Conservation (phyloP, 1,140 invertebrate genomes). For the Phthorimaea operculella region DNA sequence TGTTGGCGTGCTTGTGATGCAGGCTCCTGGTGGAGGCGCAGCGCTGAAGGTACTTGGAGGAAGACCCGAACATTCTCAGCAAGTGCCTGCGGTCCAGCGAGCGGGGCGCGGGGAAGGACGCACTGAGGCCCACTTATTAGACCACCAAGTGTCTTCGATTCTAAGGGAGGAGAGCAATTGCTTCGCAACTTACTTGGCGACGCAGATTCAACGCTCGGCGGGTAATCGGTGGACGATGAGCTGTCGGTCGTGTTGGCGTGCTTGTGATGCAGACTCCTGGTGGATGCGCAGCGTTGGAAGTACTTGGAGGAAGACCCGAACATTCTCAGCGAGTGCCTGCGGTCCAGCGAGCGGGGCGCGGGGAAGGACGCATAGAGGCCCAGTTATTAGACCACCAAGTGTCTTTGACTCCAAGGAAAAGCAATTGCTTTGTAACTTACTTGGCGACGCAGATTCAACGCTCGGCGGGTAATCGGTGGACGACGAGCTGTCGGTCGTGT, state of each 20-base stretch:
- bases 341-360: constrained; percentile 71
- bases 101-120: constrained; percentile 72
- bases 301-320: too few species aligned
- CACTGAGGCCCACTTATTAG: too few species aligned
- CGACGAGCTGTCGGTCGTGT: constrained; percentile 63
- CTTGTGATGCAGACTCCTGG: constrained; percentile 57
- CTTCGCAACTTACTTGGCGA: too few species aligned
- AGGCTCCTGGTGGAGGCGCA: constrained; percentile 59
- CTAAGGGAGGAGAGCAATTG: too few species aligned
- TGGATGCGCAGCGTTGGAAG: constrained; percentile 70
- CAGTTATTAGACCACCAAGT: too few species aligned
- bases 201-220: constrained; percentile 65
- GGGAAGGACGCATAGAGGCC: too few species aligned
- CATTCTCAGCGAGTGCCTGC: too few species aligned
- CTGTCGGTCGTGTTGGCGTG: constrained; percentile 61
- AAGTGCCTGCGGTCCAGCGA: too few species aligned
- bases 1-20: constrained; percentile 57
- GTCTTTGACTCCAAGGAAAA: too few species aligned
- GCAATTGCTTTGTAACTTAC: too few species aligned
- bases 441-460: constrained; percentile 66
- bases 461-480: constrained; percentile 66
- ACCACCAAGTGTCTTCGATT: too few species aligned
- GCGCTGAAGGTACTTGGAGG: constrained; percentile 72
- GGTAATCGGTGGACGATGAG: constrained; percentile 65
- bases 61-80: too few species aligned